Conservation (phyloP, 2,797 vertebrate species). For the Kryptopterus vitreolus region DNA sequence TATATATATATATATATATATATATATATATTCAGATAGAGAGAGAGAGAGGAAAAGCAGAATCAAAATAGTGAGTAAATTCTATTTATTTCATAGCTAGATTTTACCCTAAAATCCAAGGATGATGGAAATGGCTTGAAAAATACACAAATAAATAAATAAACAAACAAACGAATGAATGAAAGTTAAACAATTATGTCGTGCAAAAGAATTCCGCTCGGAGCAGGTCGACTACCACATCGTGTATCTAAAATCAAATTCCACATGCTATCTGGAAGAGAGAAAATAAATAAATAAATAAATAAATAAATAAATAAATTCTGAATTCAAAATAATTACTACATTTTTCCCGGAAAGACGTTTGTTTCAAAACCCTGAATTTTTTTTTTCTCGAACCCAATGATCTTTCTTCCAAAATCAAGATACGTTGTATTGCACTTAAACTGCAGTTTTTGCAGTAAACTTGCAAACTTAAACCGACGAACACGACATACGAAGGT, state of each 20-base stretch:
- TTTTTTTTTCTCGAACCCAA: constrained; percentile 3
- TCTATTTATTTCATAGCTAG: constrained; percentile 43
- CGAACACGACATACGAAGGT: constrained; percentile 23
- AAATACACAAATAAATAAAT: background rate
- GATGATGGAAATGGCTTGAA: constrained; percentile 17
- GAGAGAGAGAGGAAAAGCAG: too few species aligned
- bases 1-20: too few species aligned
- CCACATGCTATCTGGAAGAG: constrained; percentile 18
- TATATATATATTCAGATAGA: too few species aligned
- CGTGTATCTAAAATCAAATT: constrained; percentile 9
- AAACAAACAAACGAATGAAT: constrained; percentile 3
- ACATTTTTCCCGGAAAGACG: constrained; percentile 8
- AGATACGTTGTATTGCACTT: constrained; percentile 2
- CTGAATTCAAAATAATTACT: background rate
- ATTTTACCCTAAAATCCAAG: constrained; percentile 32
- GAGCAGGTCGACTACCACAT: constrained; percentile 28
- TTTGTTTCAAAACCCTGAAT: constrained; percentile 17
- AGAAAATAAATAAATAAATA: background rate
- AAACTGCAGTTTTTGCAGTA: too few species aligned
- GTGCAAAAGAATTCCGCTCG: constrained; percentile 28
- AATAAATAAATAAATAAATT: background rate
- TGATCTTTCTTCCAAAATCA: background rate
- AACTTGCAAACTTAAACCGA: too few species aligned
- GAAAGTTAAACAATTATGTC: background rate
- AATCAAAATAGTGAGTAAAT: constrained; percentile 23